These are phyloP conservation scores for Enteromius treurensis DNA, from an alignment of 2,797 vertebrate genomes.

Conservation along the genomic window DNA sequence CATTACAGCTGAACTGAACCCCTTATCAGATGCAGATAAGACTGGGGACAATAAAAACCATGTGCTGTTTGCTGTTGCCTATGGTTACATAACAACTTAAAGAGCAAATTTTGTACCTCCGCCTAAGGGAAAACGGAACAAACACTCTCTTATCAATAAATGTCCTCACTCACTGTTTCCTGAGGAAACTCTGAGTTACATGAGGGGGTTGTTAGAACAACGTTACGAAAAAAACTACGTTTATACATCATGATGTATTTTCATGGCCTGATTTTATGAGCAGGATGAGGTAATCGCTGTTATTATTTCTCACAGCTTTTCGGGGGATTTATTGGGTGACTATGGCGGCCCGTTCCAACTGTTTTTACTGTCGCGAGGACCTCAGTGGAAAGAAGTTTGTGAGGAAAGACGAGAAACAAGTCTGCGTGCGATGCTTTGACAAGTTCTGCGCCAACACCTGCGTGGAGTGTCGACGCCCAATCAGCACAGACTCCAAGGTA, in stretches of 20 bases:
- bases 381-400: slow-evolving; percentile 92
- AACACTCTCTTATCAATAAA: slow-evolving; percentile 52
- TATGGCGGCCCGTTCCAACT: slow-evolving; percentile 88
- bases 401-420: slow-evolving; percentile 86
- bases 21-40: slow-evolving; percentile 34
- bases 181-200: slow-evolving; percentile 16
- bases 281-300: slow-evolving; percentile 25
- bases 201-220: not conserved
- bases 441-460: slow-evolving; percentile 96
- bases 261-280: slow-evolving; percentile 1
- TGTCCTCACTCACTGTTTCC: slow-evolving; percentile 8
- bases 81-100: slow-evolving; percentile 35
- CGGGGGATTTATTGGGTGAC: slow-evolving; percentile 74
- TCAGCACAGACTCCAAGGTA: slow-evolving; percentile 91
- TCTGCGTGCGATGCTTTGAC: slow-evolving; percentile 93
- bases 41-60: slow-evolving; percentile 20
- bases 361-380: slow-evolving; percentile 90
- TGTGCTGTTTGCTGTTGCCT: slow-evolving; percentile 40
- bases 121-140: slow-evolving; percentile 44
- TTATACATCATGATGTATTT: slow-evolving; percentile 10
- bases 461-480: slow-evolving; percentile 88
- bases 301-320: slow-evolving; percentile 20
- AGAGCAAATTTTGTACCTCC: slow-evolving; percentile 4
- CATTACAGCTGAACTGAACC: not conserved
- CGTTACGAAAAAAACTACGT: not conserved